phyloP scores from a whole-genome alignment of 2,113 vertebrate genomes.

The Pituophis catenifer region DNA sequence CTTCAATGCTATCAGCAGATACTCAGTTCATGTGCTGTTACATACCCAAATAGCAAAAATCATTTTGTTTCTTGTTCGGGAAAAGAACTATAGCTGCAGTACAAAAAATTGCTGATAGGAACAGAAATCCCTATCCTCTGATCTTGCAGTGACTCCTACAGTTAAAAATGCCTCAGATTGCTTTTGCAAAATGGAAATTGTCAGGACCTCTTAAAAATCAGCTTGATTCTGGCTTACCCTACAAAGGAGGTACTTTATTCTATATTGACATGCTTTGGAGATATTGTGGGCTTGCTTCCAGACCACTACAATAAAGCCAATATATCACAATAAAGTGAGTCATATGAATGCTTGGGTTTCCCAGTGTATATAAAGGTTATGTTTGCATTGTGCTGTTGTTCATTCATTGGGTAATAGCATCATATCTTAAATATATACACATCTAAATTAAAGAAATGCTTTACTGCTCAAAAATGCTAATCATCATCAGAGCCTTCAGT shows the following conservation, averaged over 20 bases:
- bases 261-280: neutral
- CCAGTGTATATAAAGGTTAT: neutral
- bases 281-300: neutral
- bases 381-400: neutral
- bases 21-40: conserved; percentile 4
- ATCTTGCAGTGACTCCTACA: conserved; percentile 67
- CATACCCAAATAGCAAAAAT: neutral
- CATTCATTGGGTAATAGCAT: neutral
- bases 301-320: neutral
- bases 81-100: neutral
- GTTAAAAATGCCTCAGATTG: neutral
- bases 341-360: neutral
- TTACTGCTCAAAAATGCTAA: neutral
- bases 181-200: neutral
- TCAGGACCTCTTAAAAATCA: neutral
- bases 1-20: neutral
- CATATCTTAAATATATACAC: neutral
- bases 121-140: conserved; percentile 19
- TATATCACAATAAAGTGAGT: neutral
- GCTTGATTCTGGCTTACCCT: neutral
- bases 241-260: neutral
- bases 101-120: neutral
- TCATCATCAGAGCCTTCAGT: neutral
- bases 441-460: neutral
- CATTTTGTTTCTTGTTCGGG: neutral